Evolutionary conservation across 30 jellyfish, hydroid and myxozoan species (phyloP).

Genomic region (Rhopilema esculentum): DNA sequence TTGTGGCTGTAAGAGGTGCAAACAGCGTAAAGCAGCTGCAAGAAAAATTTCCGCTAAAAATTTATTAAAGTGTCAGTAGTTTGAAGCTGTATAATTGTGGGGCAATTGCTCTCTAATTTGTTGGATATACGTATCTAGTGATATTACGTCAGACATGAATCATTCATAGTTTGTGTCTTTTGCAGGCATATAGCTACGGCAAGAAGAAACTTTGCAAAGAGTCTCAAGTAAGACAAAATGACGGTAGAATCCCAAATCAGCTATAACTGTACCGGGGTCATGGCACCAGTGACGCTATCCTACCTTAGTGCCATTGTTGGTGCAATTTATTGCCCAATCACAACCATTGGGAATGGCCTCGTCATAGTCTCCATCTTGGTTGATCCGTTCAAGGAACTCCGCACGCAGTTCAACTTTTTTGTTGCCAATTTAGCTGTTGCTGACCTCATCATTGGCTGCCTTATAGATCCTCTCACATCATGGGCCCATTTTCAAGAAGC

Average conservation of each 20-base stretch:
- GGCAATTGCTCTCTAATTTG: neutral
- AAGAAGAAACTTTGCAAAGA: neutral
- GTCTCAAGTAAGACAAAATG: neutral
- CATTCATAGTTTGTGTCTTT: neutral
- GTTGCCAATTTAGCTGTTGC: conserved; percentile 71
- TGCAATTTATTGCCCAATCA: conserved; percentile 41
- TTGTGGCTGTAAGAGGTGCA: too few species aligned
- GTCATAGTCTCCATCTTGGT: conserved; percentile 46
- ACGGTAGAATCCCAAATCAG: conserved; percentile 57
- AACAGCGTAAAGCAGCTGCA: too few species aligned
- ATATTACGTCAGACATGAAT: neutral
- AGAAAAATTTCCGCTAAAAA: too few species aligned
- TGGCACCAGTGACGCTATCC: conserved; percentile 54
- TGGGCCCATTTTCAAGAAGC: conserved; percentile 73
- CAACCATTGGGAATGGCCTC: conserved; percentile 61
- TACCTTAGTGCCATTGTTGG: conserved; percentile 49
- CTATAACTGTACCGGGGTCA: conserved; percentile 53
- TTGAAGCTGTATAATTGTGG: neutral
- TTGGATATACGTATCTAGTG: too few species aligned
- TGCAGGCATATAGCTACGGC: neutral
- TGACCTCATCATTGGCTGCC: conserved; percentile 60
- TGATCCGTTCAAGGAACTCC: conserved; percentile 67
- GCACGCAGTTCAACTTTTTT: conserved; percentile 74
- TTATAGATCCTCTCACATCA: conserved; percentile 57
- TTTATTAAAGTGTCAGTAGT: neutral